Evolutionary conservation across 2,797 vertebrate species (phyloP), one percentile per base, ranked within the genome.

Genomic region (Halcyon chelicuti): DNA sequence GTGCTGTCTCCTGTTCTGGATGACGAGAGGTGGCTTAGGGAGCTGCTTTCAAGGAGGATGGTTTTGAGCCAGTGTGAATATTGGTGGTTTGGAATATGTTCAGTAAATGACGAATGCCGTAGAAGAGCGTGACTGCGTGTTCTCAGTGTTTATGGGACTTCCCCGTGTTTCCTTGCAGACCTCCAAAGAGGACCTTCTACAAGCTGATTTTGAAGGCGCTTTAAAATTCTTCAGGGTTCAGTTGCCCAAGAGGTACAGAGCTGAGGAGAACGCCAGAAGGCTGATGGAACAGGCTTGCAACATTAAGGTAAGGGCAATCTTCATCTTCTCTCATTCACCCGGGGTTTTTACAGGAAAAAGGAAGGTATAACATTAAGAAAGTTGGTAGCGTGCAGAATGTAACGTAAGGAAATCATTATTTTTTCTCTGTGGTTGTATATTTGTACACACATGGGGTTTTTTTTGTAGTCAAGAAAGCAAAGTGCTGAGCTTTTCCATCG

Each of bases 141-240:
- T 92, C 78, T 77, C 42, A 31, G 61, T 66, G 31, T 37, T 96
- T 62, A 97, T 55, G 39, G 39, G 86, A 22, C 31, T 72, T 54
- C 57, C 78, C 51, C 94, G 20, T 96, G 61, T 95, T 97, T 76
- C 71, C 87, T 97, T 97, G n/a, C 98, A 99, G 99, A 99, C 99
- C 9, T 99, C 99, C 44, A 99, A 99, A 96, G 99, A 99, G 95
- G 99, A 99, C 97, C 98, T 99, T 96, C 98, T 99, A 49, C 99
- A 99, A 96, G 99, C 99, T 12, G 99, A 99, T 98, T 99, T 99
- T 91, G 99, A 99, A 98, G 99, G 99, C 25, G 99, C 99, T 74
- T 98, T 99, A 74, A 99, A 99, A 97, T 99, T 99, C 98, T 99
- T 99, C 98, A 98, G 99, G 92, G 99, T 99, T 68, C 99, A 99